Percentiles rank a stretch among this genome's conserved stretches.
phyloP scores from a whole-genome alignment of 2,888 invertebrate genomes.

The Nesidiocoris tenuis region DNA sequence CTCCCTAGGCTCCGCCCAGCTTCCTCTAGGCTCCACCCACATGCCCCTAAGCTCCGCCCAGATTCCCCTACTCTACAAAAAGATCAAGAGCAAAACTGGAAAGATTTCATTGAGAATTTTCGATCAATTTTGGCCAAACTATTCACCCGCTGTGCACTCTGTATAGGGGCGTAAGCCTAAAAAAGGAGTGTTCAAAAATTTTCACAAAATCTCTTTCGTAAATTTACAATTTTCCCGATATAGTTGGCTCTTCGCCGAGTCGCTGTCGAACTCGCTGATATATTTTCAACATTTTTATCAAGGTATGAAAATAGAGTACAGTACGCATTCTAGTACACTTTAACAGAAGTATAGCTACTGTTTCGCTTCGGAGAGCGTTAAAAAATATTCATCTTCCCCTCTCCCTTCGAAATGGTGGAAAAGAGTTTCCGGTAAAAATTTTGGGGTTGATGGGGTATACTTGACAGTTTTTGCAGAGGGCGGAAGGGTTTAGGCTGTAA shows the following conservation, averaged over 20 bases:
- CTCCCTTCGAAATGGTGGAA: not conserved
- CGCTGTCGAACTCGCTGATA: not conserved
- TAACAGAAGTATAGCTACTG: not conserved
- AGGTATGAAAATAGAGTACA: slow-evolving; percentile 34
- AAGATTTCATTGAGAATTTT: too few species aligned
- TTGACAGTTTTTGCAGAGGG: not conserved
- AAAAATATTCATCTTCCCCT: not conserved
- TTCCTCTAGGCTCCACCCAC: too few species aligned
- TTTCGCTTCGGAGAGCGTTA: not conserved
- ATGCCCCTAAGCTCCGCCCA: too few species aligned
- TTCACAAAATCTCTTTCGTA: too few species aligned
- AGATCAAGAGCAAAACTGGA: too few species aligned
- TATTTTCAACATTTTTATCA: slow-evolving; percentile 4
- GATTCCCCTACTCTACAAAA: too few species aligned
- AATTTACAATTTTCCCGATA: too few species aligned
- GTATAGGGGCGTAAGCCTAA: too few species aligned
- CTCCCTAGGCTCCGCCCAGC: too few species aligned
- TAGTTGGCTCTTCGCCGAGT: not conserved
- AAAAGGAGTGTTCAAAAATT: too few species aligned
- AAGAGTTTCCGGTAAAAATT: not conserved
- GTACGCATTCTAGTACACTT: not conserved
- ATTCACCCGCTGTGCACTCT: not conserved
- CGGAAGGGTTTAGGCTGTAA: not conserved
- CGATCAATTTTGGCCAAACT: too few species aligned
- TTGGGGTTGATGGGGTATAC: not conserved